phyloP scores from a whole-genome alignment of 2,797 vertebrate genomes.

The Limosa lapponica region DNA sequence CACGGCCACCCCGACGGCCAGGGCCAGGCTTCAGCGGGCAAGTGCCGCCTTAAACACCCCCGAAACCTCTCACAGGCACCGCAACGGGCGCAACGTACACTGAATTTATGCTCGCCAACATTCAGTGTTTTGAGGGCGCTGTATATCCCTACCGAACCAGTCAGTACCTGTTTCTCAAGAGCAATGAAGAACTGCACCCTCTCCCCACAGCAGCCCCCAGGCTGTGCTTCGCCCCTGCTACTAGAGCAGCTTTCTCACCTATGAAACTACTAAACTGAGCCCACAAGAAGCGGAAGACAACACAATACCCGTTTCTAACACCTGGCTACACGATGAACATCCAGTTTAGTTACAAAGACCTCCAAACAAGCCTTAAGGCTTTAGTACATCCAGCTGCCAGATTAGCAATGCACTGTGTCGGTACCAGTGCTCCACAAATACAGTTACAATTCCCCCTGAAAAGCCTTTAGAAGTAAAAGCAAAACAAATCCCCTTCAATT shows the following conservation, averaged over 20 bases:
- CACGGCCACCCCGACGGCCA: too few relatives aligned
- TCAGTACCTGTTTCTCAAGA: background rate
- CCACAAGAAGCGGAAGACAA: rapidly evolving
- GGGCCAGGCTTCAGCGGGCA: background rate
- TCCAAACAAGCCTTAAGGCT: rapidly evolving
- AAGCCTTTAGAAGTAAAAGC: background rate
- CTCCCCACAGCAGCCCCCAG: rapidly evolving
- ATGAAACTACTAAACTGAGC: rapidly evolving
- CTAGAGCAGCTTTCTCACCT: too few relatives aligned
- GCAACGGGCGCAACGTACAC: background rate
- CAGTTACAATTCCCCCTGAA: rapidly evolving
- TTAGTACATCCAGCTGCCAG: background rate
- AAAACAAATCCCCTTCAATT: background rate
- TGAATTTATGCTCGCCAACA: too few relatives aligned
- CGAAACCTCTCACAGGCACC: background rate
- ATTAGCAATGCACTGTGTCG: rapidly evolving
- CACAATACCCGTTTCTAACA: rapidly evolving
- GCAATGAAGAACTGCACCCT: background rate
- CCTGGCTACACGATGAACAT: rapidly evolving
- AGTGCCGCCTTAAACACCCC: background rate
- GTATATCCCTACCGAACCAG: too few relatives aligned
- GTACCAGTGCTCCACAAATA: rapidly evolving
- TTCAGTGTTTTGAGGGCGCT: background rate
- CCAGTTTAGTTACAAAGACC: rapidly evolving
- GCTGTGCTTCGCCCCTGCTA: background rate